Conservation (phyloP, 2,888 invertebrate species). For the Campopleginae sp. region DNA sequence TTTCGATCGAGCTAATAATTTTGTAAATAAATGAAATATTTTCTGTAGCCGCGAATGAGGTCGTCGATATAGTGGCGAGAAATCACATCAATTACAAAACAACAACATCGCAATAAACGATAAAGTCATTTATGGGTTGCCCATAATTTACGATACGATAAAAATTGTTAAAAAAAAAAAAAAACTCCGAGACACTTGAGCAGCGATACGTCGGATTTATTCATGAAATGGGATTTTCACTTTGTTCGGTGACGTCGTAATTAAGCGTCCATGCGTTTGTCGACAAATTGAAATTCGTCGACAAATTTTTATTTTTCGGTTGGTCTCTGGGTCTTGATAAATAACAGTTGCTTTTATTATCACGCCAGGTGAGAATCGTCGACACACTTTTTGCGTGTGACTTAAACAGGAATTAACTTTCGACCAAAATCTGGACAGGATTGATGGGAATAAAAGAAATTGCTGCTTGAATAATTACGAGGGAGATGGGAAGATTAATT, state of each 20-base stretch:
- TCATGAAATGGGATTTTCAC: not conserved
- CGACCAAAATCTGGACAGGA: not conserved
- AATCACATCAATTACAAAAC: constrained; percentile 4
- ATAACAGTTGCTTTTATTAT: not conserved
- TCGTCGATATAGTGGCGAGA: constrained; percentile 13
- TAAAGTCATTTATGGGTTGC: not conserved
- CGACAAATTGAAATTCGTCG: not conserved
- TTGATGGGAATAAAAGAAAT: not conserved
- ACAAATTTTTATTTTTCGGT: not conserved
- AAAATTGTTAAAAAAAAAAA: constrained; percentile 1
- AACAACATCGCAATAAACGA: not conserved
- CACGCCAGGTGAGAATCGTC: not conserved
- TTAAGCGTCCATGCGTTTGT: not conserved
- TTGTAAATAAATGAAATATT: too few species aligned
- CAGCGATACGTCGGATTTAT: not conserved
- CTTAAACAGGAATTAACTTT: not conserved
- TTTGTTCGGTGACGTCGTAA: not conserved
- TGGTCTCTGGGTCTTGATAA: not conserved
- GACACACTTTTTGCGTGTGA: not conserved
- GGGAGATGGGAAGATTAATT: not conserved
- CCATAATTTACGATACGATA: constrained; percentile 17
- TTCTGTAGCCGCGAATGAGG: constrained; percentile 2
- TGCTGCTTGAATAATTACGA: not conserved
- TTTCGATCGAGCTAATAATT: not conserved
- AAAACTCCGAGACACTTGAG: not conserved